These are phyloP conservation scores for Bugulina stolonifera DNA, from an alignment of 2,888 invertebrate genomes.

Conservation along the genomic window DNA sequence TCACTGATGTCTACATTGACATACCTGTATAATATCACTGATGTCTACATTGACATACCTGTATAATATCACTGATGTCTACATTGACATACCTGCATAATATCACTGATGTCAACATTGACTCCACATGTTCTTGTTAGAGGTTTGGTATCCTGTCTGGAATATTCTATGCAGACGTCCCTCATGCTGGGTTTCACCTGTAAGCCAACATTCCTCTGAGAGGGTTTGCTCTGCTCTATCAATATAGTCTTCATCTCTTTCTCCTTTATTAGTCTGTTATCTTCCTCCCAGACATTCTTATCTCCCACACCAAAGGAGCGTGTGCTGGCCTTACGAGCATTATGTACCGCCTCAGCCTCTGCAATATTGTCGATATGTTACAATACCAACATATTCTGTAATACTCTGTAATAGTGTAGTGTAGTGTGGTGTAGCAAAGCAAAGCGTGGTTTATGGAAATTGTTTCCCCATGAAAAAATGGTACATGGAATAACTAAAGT, in stretches of 20 bases:
- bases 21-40: background rate
- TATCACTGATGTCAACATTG: constrained; percentile 40
- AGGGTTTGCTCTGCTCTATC: constrained; percentile 36
- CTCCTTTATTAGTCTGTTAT: constrained; percentile 45
- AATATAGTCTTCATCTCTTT: constrained; percentile 50
- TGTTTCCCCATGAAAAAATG: too few species aligned
- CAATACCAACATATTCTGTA: too few species aligned
- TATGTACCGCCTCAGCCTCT: background rate
- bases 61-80: background rate
- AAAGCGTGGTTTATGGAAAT: too few species aligned
- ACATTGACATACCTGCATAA: constrained; percentile 28
- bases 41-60: too few species aligned
- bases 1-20: background rate
- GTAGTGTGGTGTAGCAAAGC: too few species aligned
- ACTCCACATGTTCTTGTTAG: constrained; percentile 43
- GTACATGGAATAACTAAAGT: too few species aligned
- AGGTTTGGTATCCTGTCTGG: constrained; percentile 45
- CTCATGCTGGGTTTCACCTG: constrained; percentile 33
- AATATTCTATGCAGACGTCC: constrained; percentile 37
- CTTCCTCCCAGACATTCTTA: constrained; percentile 50
- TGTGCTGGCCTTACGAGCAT: constrained; percentile 17
- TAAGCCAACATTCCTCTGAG: constrained; percentile 44
- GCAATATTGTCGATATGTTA: too few species aligned
- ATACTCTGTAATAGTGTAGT: too few species aligned
- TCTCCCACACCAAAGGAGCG: constrained; percentile 61